These are phyloP conservation scores for Tenthredo mesomela DNA, from an alignment of 2,888 invertebrate genomes.

Conservation along the genomic window DNA sequence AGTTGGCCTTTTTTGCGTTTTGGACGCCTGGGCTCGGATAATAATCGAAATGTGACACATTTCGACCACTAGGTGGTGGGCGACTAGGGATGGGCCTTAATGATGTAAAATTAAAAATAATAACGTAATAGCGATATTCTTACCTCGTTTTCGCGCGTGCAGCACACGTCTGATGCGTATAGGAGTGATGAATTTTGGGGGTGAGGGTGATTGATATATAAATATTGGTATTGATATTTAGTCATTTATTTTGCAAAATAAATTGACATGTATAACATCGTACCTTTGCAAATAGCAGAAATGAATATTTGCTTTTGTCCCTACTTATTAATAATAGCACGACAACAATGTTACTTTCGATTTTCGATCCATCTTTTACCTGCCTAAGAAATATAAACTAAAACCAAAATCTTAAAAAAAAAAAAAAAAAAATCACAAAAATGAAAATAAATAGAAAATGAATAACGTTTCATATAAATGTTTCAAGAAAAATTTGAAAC, in stretches of 20 bases:
- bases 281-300: constrained; percentile 69
- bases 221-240: constrained; percentile 27
- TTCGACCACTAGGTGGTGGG: too few species aligned
- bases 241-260: constrained; percentile 76
- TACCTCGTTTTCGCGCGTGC: neutral
- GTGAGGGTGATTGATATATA: neutral
- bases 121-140: neutral
- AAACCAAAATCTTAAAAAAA: neutral
- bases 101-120: neutral
- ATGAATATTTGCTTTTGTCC: constrained; percentile 64
- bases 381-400: constrained; percentile 52
- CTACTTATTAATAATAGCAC: constrained; percentile 61
- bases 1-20: too few species aligned
- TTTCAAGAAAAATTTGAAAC: constrained; percentile 41
- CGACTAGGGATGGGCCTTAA: too few species aligned
- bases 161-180: neutral
- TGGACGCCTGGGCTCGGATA: too few species aligned
- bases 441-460: neutral
- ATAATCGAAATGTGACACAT: too few species aligned
- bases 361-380: constrained; percentile 61
- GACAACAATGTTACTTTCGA: constrained; percentile 68
- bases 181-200: neutral
- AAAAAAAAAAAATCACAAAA: neutral
- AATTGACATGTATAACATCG: constrained; percentile 75
- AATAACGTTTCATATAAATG: neutral